Percentiles rank a stretch among this genome's conserved stretches.
These are phyloP conservation scores for Leptinotarsa defecta DNA, from an alignment of 1,140 invertebrate genomes.

Conservation along the genomic window DNA sequence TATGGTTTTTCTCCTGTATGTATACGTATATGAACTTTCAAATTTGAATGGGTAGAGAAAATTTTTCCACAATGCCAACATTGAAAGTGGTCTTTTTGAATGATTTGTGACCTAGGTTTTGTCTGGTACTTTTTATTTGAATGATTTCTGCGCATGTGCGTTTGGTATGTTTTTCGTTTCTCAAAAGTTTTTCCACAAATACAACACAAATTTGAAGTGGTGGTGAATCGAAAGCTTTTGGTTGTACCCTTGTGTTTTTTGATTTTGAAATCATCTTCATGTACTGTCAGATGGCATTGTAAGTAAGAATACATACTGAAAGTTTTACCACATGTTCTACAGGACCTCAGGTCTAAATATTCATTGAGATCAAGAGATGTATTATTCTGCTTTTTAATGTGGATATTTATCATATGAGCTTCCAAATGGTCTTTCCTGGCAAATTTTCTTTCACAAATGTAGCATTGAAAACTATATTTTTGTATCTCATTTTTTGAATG, in stretches of 20 bases:
- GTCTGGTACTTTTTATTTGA: neutral
- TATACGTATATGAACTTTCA: constrained; percentile 53
- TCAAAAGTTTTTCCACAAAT: constrained; percentile 23
- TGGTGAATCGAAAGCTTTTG: neutral
- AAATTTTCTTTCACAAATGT: constrained; percentile 24
- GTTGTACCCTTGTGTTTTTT: neutral
- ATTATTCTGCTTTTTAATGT: constrained; percentile 19
- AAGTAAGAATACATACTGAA: constrained; percentile 44
- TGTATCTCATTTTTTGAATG: constrained; percentile 14
- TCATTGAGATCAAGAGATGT: neutral
- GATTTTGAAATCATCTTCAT: constrained; percentile 10
- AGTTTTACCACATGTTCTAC: constrained; percentile 55
- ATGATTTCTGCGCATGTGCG: constrained; percentile 17
- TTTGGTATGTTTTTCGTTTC: constrained; percentile 22
- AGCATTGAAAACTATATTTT: constrained; percentile 14
- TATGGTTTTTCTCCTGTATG: constrained; percentile 70
- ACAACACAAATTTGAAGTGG: constrained; percentile 18
- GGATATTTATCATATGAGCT: constrained; percentile 17
- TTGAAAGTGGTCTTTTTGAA: constrained; percentile 10
- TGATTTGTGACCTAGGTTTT: constrained; percentile 7
- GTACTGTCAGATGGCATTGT: constrained; percentile 1
- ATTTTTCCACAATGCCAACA: constrained; percentile 25
- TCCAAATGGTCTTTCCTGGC: constrained; percentile 19
- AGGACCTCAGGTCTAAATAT: neutral
- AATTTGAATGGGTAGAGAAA: constrained; percentile 14